A percentile compares a stretch with the other conserved stretches of the same genome.
phyloP scores from a whole-genome alignment of 1,140 invertebrate genomes.

The Drosophila kikkawai region DNA sequence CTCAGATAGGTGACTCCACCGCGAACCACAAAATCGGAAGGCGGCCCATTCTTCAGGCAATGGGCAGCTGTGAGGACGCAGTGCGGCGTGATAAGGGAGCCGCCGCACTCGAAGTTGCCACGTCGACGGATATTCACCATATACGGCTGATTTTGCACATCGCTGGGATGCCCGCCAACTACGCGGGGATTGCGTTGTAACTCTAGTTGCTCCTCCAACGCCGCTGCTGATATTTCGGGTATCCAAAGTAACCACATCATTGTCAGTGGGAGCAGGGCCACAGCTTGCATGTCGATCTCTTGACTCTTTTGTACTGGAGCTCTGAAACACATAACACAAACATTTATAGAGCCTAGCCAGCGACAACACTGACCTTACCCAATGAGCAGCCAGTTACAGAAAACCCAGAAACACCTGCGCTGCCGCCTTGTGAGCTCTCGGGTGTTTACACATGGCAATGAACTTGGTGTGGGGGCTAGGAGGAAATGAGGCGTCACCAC shows the following conservation, averaged over 20 bases:
- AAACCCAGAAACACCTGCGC: conserved; percentile 56
- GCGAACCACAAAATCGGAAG: conserved; percentile 67
- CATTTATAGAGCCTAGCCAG: conserved; percentile 55
- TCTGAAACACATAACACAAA: neutral
- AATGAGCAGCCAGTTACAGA: conserved; percentile 39
- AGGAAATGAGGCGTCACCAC: conserved; percentile 15
- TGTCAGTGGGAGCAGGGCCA: conserved; percentile 26
- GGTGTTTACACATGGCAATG: conserved; percentile 67
- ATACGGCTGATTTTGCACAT: conserved; percentile 60
- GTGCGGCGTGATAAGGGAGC: conserved; percentile 60
- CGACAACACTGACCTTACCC: conserved; percentile 60
- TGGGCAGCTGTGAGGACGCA: conserved; percentile 81
- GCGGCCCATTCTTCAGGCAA: conserved; percentile 48
- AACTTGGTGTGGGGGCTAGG: conserved; percentile 48
- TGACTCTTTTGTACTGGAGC: conserved; percentile 35
- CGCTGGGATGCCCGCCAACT: conserved; percentile 64
- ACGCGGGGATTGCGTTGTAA: conserved; percentile 51
- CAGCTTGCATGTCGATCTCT: conserved; percentile 39
- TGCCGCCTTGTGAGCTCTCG: neutral
- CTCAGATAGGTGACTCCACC: conserved; percentile 65
- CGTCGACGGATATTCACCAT: conserved; percentile 70
- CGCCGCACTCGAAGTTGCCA: conserved; percentile 70
- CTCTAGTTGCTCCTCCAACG: neutral
- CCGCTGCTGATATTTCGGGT: neutral
- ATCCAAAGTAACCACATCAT: conserved; percentile 1